Conservation (phyloP, 1,140 invertebrate genomes). For the Drosophila persimilis region DNA sequence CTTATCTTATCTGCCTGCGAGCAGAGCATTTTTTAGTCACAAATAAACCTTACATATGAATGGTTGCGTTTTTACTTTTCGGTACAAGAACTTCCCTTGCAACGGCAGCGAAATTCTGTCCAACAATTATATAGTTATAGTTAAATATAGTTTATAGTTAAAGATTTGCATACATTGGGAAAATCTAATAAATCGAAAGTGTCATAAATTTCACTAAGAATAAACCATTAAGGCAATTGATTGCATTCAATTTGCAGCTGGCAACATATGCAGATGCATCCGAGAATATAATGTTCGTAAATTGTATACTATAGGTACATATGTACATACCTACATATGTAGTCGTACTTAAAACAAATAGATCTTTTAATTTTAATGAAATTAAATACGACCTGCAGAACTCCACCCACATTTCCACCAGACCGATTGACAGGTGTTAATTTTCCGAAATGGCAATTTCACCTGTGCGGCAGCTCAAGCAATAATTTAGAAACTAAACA, state of each 20-base stretch:
- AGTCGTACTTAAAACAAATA: constrained; percentile 29
- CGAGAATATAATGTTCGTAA: constrained; percentile 25
- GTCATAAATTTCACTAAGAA: neutral
- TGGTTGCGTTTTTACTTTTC: too few species aligned
- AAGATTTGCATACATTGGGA: too few species aligned
- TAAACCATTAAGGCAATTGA: constrained; percentile 3
- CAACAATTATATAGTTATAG: too few species aligned
- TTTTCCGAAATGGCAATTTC: constrained; percentile 8
- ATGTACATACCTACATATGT: constrained; percentile 31
- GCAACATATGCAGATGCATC: neutral
- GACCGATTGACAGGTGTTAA: constrained; percentile 56
- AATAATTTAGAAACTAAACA: constrained; percentile 55
- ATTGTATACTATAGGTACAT: neutral
- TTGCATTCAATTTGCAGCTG: constrained; percentile 38
- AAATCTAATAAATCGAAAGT: neutral
- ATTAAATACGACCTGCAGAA: constrained; percentile 16
- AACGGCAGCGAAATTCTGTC: too few species aligned
- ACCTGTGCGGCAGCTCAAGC: constrained; percentile 14
- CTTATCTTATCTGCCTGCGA: too few species aligned
- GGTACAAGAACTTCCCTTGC: too few species aligned
- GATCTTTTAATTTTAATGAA: constrained; percentile 41
- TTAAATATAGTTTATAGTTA: too few species aligned
- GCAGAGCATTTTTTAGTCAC: too few species aligned
- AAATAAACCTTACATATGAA: too few species aligned
- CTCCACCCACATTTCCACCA: neutral